Evolutionary conservation across 2,888 invertebrate species (phyloP), one percentile per base, ranked within the genome.

Genomic region (Seladonia tumulorum): DNA sequence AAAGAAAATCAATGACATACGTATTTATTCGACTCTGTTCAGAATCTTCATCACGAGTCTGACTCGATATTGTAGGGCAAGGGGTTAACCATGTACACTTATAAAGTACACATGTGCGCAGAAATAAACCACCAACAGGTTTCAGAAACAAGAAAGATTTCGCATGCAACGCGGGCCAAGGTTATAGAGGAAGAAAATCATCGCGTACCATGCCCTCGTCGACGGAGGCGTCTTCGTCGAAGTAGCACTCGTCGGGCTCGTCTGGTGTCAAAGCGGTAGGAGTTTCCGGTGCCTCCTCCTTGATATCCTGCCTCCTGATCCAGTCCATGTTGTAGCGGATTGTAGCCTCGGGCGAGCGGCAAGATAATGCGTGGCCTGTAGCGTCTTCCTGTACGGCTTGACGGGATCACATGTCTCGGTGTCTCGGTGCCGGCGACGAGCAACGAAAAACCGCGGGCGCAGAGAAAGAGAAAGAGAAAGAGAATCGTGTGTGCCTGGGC

Each of bases 151-250:
- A 53, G 22, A 22, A 22, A 22, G 0, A 22, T 53, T 53, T 53
- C 22, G 0, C 22, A 22, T 53, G 22, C 53, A 5, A 16, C 18
- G 18, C 18, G 18, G 5, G 1, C 18, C 5, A 8, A 1, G 35
- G 35, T 35, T 5, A 4, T 35, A 35, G 35, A 29, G 29, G 29
- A 29, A 29, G 29, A 75, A 85, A 60, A 60, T 25, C 14, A n/a
- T n/a, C 68, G 71, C 74, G 91, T 95, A 95, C 95, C 95, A 94
- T 94, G 89, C 93, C 94, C 87, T 94, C 94, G 90, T 95, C 94
- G 88, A 94, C 89, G 87, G 94, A 94, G 63, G 87, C 86, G 87
- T 94, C 94, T 85, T 94, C 94, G 81, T 94, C 94, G 90, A 92
- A 94, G 90, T 92, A 94, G 87, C 92, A 94, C 85, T 94, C 94